These are phyloP conservation scores for Triplophysa rosa DNA, from an alignment of 2,113 vertebrate genomes.

Conservation along the genomic window DNA sequence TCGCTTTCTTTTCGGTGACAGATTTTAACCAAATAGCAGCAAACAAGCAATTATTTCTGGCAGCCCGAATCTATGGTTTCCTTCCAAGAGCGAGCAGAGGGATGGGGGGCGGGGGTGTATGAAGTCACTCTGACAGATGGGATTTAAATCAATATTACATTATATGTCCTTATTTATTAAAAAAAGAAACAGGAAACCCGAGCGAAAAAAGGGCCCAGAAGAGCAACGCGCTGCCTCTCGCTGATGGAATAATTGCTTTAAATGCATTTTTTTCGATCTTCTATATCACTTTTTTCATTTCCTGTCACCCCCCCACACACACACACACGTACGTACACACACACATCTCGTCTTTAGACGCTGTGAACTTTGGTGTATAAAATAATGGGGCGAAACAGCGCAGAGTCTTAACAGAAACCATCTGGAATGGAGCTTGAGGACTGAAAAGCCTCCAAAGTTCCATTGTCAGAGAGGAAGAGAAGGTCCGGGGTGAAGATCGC, in stretches of 20 bases:
- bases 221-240: conserved; percentile 66
- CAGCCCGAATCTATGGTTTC: conserved; percentile 62
- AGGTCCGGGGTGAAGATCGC: conserved; percentile 42
- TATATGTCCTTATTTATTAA: conserved; percentile 71
- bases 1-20: conserved; percentile 62
- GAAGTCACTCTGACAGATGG: conserved; percentile 79
- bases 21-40: conserved; percentile 77
- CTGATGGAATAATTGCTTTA: conserved; percentile 74
- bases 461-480: conserved; percentile 43
- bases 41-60: conserved; percentile 80
- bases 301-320: conserved; percentile 64
- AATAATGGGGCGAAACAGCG: conserved; percentile 72
- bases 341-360: conserved; percentile 54
- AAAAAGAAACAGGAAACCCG: conserved; percentile 61
- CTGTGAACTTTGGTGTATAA: conserved; percentile 55
- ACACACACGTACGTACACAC: conserved; percentile 36
- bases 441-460: conserved; percentile 61
- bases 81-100: conserved; percentile 69
- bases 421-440: conserved; percentile 70
- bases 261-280: conserved; percentile 59
- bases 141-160: conserved; percentile 79
- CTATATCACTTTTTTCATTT: conserved; percentile 68
- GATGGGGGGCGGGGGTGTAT: conserved; percentile 63
- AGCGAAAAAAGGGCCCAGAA: conserved; percentile 55
- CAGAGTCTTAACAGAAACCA: conserved; percentile 75